Evolutionary conservation across 2,113 vertebrate species (phyloP).

Genomic region (Geothlypis trichas): DNA sequence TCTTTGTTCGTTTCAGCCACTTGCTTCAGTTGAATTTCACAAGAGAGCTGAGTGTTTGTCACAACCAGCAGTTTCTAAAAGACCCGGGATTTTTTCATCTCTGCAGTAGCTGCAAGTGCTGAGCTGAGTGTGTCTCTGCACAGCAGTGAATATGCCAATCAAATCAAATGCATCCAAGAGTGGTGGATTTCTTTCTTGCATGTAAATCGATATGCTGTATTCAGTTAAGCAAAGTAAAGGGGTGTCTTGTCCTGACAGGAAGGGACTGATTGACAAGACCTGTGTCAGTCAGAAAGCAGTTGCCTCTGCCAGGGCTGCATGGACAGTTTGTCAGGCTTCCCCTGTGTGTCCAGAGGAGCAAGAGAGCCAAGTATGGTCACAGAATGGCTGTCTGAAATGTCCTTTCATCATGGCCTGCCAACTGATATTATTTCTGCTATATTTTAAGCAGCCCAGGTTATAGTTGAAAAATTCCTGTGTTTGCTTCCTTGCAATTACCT

Average conservation of each 20-base stretch:
- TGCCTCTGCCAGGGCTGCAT: not conserved
- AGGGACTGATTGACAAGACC: not conserved
- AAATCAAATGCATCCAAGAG: not conserved
- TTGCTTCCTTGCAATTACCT: not conserved
- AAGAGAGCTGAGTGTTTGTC: not conserved
- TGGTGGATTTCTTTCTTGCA: not conserved
- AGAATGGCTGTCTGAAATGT: not conserved
- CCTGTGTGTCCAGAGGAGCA: not conserved
- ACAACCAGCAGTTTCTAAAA: not conserved
- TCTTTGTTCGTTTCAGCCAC: not conserved
- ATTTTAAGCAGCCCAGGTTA: not conserved
- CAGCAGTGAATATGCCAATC: not conserved
- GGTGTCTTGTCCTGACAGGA: not conserved
- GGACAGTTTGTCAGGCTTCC: not conserved
- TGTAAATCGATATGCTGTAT: not conserved
- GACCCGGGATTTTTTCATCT: not conserved
- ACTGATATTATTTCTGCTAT: not conserved
- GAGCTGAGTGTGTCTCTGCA: not conserved
- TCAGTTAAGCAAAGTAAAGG: not conserved
- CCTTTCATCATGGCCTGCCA: not conserved
- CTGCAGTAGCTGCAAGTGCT: not conserved
- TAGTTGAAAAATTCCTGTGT: not conserved
- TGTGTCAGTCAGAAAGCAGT: not conserved
- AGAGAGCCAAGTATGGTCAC: not conserved
- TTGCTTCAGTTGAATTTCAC: not conserved